These are phyloP conservation scores for Agrotis puta DNA, from an alignment of 2,888 invertebrate species.

Conservation along the genomic window DNA sequence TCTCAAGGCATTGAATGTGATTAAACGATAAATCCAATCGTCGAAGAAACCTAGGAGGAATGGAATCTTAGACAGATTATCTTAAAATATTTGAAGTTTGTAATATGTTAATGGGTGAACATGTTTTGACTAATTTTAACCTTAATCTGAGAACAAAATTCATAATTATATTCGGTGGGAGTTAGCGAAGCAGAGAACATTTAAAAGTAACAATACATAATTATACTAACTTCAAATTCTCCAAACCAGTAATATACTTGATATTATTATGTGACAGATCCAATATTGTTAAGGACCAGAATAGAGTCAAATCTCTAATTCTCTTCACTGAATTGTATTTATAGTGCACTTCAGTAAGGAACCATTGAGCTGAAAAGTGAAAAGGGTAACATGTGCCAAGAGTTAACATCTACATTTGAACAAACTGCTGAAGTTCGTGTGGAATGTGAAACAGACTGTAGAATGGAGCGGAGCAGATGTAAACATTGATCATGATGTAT, in stretches of 20 bases:
- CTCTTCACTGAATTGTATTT: conserved; percentile 89
- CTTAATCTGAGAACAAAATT: neutral
- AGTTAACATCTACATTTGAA: conserved; percentile 23
- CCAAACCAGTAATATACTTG: conserved; percentile 88
- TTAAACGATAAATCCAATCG: conserved; percentile 92
- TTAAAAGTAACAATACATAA: neutral
- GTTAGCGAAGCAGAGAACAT: neutral
- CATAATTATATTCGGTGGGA: too few species aligned
- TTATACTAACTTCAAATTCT: conserved; percentile 85
- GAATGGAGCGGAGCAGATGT: conserved; percentile 6
- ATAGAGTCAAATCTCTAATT: conserved; percentile 89
- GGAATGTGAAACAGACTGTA: conserved; percentile 32
- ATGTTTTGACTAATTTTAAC: neutral
- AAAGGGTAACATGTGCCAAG: conserved; percentile 44
- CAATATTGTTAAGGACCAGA: conserved; percentile 92
- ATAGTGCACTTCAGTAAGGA: conserved; percentile 91
- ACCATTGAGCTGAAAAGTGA: conserved; percentile 89
- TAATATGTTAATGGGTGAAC: conserved; percentile 2
- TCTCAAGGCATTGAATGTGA: conserved; percentile 90
- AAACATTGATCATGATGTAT: conserved; percentile 25
- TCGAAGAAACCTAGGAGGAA: conserved; percentile 87
- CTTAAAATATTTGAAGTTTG: conserved; percentile 5
- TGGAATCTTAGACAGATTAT: neutral
- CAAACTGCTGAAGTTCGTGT: conserved; percentile 34
- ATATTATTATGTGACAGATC: conserved; percentile 92